These are phyloP conservation scores for Alentia gelatinosa DNA, from an alignment of 2,888 invertebrate species.

Conservation along the genomic window DNA sequence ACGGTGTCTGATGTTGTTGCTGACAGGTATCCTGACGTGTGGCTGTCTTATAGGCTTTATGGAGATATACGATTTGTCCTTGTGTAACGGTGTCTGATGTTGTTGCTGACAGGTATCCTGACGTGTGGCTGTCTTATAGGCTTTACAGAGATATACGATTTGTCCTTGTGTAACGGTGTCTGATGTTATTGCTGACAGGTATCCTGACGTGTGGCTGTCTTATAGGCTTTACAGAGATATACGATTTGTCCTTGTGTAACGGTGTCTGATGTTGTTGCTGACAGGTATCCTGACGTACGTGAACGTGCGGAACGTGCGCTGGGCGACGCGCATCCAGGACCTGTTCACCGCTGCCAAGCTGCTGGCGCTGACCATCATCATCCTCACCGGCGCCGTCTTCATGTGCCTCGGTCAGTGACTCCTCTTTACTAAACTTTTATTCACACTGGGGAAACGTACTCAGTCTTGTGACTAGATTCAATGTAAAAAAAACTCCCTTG, in stretches of 20 bases:
- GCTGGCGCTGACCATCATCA: conserved; percentile 89
- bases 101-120: no score
- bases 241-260: neutral
- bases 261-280: neutral
- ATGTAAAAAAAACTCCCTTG: no score
- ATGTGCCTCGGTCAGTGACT: conserved; percentile 86
- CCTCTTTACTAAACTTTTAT: no score
- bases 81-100: no score
- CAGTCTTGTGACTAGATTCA: no score
- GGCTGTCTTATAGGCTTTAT: neutral
- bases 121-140: no score
- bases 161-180: neutral
- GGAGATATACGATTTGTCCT: neutral
- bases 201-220: conserved; percentile 87
- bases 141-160: neutral
- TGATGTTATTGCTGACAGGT: conserved; percentile 83
- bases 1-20: no score
- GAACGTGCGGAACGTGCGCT: conserved; percentile 92
- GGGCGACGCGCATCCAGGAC: conserved; percentile 94
- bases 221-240: neutral
- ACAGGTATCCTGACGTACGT: conserved; percentile 92
- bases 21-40: no score
- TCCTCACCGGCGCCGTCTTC: conserved; percentile 89
- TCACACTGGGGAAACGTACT: no score
- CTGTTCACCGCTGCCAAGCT: conserved; percentile 93